Base-by-base conservation (phyloP, 2,888 invertebrate species). In the Agonopterix heracliana region DNA sequence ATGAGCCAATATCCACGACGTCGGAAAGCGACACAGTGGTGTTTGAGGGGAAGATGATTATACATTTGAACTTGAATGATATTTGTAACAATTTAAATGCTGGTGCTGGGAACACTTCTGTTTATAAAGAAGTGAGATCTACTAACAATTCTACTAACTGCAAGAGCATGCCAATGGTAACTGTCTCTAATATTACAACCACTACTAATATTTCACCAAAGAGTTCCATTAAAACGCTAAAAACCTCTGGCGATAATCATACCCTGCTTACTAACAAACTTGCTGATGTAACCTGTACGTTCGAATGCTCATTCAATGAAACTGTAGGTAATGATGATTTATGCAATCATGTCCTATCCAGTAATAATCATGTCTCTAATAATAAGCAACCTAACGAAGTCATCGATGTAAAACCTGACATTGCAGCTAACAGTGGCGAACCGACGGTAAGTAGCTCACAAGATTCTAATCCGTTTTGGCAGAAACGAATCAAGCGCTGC, bases 161-260 rank as follows among this genome's bases (percentile, higher is more conserved):
- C 77, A 82, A 81, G 68, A 79, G 84, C 85, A 88, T 86, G 84
- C 81, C 89, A 69, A 85, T 84, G 89, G 88, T 89, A 88, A 89
- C 86, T 80, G 89, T 89, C 68, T 89, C 89, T 81, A 88, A 89
- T 73, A 89, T 89, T 68, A 86, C 82, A 66, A 89, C 89, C 67
- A 89, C 83, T 70, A 83, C 88, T 87, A 88, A 87, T 74, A 84
- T 85, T 64, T 87, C 88, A 75, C 84, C 87, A 63, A 87, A 86
- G 70, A 82, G 76, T 78, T 84, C 86, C 80, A 79, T 84, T 77
- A 84, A 84, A 78, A 67, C 78, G 80, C 82, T 82, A 79, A 84
- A 78, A 64, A 52, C 64, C 63, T 64, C 64, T 62, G 73, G 57
- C 52, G 66, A 66, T 66, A 67, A 61, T 50, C 63, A 66, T 69